phyloP scores from a whole-genome alignment of 2,888 invertebrate species.

The Trichogramma evanescens region DNA sequence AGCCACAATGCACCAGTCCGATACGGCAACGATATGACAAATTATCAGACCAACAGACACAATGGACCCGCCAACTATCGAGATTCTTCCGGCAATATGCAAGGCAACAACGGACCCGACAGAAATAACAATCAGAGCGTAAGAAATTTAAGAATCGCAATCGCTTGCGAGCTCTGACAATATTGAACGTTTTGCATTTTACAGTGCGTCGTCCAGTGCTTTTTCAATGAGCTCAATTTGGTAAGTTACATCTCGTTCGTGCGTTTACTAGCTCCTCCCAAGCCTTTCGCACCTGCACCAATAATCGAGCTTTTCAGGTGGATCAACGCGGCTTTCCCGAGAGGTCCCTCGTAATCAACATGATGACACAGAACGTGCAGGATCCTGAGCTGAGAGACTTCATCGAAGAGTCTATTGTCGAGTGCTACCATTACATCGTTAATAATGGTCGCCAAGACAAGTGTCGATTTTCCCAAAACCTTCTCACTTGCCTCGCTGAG shows the following conservation, averaged over 20 bases:
- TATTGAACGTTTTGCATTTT: constrained; percentile 12
- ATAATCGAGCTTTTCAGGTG: constrained; percentile 44
- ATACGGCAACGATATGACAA: too few relatives aligned
- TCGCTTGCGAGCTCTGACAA: too few relatives aligned
- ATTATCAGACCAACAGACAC: too few relatives aligned
- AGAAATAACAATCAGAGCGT: too few relatives aligned
- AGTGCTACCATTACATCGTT: constrained; percentile 61
- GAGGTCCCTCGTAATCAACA: constrained; percentile 56
- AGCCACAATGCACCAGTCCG: too few relatives aligned
- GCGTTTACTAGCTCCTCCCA: neutral
- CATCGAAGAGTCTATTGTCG: constrained; percentile 62
- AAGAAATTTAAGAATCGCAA: too few relatives aligned
- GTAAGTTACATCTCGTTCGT: constrained; percentile 44
- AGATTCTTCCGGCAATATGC: too few relatives aligned
- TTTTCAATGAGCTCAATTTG: constrained; percentile 63
- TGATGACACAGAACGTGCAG: constrained; percentile 57
- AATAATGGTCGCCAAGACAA: constrained; percentile 49
- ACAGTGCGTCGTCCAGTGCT: constrained; percentile 61
- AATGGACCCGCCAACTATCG: too few relatives aligned
- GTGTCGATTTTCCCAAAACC: constrained; percentile 60
- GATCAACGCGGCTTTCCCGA: constrained; percentile 61
- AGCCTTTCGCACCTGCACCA: neutral
- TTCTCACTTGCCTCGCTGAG: constrained; percentile 62
- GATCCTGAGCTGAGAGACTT: constrained; percentile 63
- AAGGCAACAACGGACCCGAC: too few relatives aligned